These are phyloP conservation scores for Eubucco bourcierii DNA, from an alignment of 2,113 vertebrate genomes.

Conservation along the genomic window DNA sequence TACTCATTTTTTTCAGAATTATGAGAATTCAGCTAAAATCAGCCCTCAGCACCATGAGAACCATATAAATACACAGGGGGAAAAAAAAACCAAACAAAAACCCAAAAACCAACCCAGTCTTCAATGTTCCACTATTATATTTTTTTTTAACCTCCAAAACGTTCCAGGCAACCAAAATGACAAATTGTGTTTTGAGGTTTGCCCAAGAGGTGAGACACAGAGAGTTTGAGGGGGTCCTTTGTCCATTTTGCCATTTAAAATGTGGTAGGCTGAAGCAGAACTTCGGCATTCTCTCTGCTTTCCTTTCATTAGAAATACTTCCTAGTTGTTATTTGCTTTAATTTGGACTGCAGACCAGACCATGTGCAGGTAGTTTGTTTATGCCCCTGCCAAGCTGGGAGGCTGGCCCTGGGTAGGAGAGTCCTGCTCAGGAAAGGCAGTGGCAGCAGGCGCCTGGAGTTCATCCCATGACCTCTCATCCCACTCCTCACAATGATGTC, in stretches of 20 bases:
- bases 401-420: neutral
- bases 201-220: neutral
- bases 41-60: neutral
- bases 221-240: neutral
- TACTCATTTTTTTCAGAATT: neutral
- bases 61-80: neutral
- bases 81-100: too few relatives aligned
- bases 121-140: neutral
- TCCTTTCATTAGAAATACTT: neutral
- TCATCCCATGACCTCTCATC: neutral
- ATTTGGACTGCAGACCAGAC: neutral
- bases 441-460: neutral
- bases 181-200: neutral
- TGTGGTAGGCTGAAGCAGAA: neutral
- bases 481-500: neutral
- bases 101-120: too few relatives aligned
- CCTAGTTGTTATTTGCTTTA: neutral
- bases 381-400: fast-evolving
- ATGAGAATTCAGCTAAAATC: neutral
- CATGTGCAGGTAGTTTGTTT: fast-evolving
- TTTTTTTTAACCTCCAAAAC: neutral
- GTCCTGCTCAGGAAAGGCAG: neutral
- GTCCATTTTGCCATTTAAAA: neutral
- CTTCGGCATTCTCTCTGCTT: neutral
- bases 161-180: neutral